phyloP scores from a whole-genome alignment of 2,797 vertebrate species.

The Chrosomus eos region DNA sequence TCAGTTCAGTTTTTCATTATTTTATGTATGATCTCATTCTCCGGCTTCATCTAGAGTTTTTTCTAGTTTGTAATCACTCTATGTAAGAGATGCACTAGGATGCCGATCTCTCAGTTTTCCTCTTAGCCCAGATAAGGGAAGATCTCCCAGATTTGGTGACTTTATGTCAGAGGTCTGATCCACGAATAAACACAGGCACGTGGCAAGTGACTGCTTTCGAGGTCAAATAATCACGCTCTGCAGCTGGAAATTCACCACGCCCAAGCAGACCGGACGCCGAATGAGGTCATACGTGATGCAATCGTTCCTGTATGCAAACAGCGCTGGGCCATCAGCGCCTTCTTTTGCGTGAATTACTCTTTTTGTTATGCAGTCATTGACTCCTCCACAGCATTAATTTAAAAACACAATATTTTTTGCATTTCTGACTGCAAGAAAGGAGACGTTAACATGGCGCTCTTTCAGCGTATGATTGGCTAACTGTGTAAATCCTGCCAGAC shows the following conservation, averaged over 20 bases:
- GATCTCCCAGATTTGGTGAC: slow-evolving; percentile 6
- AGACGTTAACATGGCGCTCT: neutral
- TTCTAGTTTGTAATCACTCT: neutral
- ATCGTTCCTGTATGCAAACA: slow-evolving; percentile 19
- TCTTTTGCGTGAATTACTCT: neutral
- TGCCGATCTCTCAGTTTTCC: neutral
- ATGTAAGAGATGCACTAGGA: neutral
- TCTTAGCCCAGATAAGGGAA: neutral
- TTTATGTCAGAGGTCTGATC: slow-evolving; percentile 21
- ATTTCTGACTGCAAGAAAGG: neutral
- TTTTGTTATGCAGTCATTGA: neutral
- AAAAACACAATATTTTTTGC: neutral
- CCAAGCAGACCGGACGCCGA: slow-evolving; percentile 20
- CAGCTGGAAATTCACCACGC: slow-evolving; percentile 35
- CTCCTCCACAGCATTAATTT: neutral
- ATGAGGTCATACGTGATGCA: slow-evolving; percentile 43
- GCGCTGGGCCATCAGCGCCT: neutral
- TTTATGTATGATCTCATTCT: neutral
- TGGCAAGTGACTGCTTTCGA: slow-evolving; percentile 22
- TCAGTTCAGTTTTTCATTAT: neutral
- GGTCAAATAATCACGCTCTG: slow-evolving; percentile 21
- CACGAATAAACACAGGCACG: slow-evolving; percentile 31
- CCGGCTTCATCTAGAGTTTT: too few species aligned
- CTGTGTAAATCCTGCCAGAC: slow-evolving; percentile 23
- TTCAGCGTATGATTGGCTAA: neutral